phyloP scores from a whole-genome alignment of 2,113 vertebrate genomes.

The Pangasianodon hypophthalmus region DNA sequence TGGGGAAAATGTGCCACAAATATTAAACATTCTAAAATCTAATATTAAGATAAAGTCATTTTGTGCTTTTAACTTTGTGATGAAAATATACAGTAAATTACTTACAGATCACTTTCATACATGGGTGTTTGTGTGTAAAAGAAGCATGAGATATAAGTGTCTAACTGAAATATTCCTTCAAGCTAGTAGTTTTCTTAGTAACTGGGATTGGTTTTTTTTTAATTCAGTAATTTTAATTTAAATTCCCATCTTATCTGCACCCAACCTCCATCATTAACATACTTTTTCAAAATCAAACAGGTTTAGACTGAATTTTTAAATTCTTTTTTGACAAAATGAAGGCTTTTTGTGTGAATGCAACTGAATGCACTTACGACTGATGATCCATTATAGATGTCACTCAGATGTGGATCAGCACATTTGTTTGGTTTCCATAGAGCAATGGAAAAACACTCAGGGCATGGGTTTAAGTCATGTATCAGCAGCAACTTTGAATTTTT shows the following conservation, averaged over 20 bases:
- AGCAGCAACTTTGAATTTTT: slow-evolving; percentile 11
- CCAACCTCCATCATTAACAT: neutral
- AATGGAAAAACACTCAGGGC: slow-evolving; percentile 36
- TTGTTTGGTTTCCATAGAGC: slow-evolving; percentile 43
- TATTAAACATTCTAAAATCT: neutral
- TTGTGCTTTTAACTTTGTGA: neutral
- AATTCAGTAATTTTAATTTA: neutral
- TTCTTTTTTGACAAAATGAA: neutral
- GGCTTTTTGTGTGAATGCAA: neutral
- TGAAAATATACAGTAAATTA: neutral
- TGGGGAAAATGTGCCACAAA: neutral
- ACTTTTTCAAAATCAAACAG: neutral
- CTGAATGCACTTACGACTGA: slow-evolving; percentile 15
- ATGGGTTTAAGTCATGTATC: slow-evolving; percentile 13
- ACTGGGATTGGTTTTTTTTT: neutral
- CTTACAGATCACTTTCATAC: neutral
- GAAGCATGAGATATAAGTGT: neutral
- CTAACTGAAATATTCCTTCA: neutral
- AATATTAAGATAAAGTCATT: neutral
- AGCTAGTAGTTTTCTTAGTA: neutral
- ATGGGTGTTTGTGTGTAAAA: neutral
- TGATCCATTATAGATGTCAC: neutral
- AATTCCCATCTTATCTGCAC: neutral
- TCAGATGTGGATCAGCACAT: neutral
- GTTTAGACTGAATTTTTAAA: neutral